These are phyloP conservation scores for Ceratina australensis DNA, from an alignment of 1,140 invertebrate species.

Conservation along the genomic window DNA sequence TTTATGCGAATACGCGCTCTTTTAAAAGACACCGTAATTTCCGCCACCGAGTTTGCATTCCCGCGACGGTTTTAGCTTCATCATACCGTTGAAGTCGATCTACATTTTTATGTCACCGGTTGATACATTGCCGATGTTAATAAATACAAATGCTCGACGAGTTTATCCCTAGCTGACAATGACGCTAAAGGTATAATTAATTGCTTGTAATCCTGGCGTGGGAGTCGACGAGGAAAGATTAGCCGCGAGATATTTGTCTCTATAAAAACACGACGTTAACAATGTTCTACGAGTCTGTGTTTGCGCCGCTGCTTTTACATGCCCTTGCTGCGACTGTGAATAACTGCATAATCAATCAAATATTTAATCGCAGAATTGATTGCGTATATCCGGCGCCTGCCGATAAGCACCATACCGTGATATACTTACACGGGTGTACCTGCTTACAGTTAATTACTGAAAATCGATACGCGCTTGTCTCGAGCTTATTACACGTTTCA, in stretches of 20 bases:
- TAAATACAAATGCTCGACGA: too few relatives aligned
- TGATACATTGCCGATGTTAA: neutral
- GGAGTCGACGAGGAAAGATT: conserved; percentile 22
- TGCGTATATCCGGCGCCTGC: neutral
- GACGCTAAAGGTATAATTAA: conserved; percentile 46
- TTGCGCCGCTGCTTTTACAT: neutral
- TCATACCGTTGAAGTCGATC: neutral
- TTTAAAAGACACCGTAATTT: conserved; percentile 66
- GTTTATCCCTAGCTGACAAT: conserved; percentile 17
- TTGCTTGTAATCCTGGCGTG: neutral
- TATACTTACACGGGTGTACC: neutral
- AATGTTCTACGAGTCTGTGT: neutral
- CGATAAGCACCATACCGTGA: conserved; percentile 5
- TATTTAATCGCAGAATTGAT: conserved; percentile 28
- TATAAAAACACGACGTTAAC: conserved; percentile 53
- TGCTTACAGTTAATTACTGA: neutral
- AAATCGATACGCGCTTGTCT: neutral
- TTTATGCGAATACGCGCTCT: conserved; percentile 70
- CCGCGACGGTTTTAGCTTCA: neutral
- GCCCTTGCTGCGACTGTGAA: conserved; percentile 5
- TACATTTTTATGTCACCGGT: neutral
- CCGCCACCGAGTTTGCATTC: conserved; percentile 5
- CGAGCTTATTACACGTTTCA: too few relatives aligned
- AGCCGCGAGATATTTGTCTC: conserved; percentile 56
- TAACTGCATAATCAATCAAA: conserved; percentile 33